Conservation (phyloP, 2,888 invertebrate genomes). For the Alloplasta piceator region DNA sequence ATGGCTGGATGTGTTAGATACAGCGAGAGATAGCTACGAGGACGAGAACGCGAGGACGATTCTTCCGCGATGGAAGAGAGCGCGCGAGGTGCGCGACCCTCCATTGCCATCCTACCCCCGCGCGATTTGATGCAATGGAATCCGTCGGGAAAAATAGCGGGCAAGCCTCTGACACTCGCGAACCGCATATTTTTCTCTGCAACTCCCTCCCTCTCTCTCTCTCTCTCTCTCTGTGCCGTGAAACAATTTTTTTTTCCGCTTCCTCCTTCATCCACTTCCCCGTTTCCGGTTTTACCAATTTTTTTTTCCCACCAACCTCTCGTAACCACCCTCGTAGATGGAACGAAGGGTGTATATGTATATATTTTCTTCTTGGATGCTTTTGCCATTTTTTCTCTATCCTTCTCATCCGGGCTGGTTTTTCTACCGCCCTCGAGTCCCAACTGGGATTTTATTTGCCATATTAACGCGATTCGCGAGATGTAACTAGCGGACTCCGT, state of each 20-base stretch:
- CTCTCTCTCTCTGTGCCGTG: slow-evolving; percentile 27
- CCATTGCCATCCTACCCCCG: slow-evolving; percentile 15
- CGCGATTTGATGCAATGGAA: slow-evolving; percentile 60
- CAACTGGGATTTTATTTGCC: slow-evolving; percentile 78
- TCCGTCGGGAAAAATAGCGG: slow-evolving; percentile 63
- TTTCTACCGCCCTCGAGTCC: slow-evolving; percentile 66
- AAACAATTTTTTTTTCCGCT: slow-evolving; percentile 37
- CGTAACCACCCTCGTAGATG: slow-evolving; percentile 22
- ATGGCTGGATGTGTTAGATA: slow-evolving; percentile 63
- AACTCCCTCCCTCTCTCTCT: slow-evolving; percentile 26
- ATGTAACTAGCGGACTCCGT: slow-evolving; percentile 52
- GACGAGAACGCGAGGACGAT: slow-evolving; percentile 54
- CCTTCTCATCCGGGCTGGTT: slow-evolving; percentile 39
- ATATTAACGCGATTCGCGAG: slow-evolving; percentile 77
- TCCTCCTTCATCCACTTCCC: slow-evolving; percentile 29
- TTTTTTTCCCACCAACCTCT: slow-evolving; percentile 36
- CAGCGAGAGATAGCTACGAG: slow-evolving; percentile 45
- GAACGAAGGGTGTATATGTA: slow-evolving; percentile 26
- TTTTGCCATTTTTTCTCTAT: slow-evolving; percentile 19
- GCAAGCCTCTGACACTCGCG: slow-evolving; percentile 55
- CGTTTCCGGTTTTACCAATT: slow-evolving; percentile 29
- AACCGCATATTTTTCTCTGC: slow-evolving; percentile 66
- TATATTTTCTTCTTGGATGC: slow-evolving; percentile 17
- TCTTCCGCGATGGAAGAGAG: slow-evolving; percentile 42
- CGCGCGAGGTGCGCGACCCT: slow-evolving; percentile 66